Conservation (phyloP, 2,888 invertebrate genomes). For the Heteropelma amictum region DNA sequence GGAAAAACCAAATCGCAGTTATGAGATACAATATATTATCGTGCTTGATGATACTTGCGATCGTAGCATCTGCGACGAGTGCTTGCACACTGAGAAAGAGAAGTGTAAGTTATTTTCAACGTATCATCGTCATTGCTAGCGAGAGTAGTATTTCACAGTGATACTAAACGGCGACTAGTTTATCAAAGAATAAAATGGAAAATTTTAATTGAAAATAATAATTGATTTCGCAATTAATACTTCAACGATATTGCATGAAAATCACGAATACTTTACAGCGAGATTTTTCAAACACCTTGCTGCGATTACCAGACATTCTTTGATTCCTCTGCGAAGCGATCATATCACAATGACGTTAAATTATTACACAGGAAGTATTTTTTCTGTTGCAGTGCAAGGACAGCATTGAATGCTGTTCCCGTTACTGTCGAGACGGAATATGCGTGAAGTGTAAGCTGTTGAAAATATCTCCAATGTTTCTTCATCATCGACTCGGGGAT, state of each 20-base stretch:
- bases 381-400: constrained; percentile 21
- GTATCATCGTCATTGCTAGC: background rate
- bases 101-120: background rate
- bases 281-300: no score
- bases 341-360: no score
- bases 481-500: no score
- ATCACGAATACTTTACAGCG: no score
- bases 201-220: no score
- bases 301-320: no score
- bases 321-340: no score
- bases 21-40: constrained; percentile 21
- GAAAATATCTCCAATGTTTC: background rate
- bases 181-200: no score
- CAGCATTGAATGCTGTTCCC: constrained; percentile 38
- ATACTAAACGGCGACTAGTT: no score
- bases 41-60: constrained; percentile 15
- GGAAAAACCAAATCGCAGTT: background rate
- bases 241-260: no score
- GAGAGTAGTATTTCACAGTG: no score
- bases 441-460: constrained; percentile 48
- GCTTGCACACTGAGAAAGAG: background rate
- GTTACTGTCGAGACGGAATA: constrained; percentile 38
- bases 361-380: background rate
- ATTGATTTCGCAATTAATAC: no score
- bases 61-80: background rate